Conservation (phyloP, 2,888 invertebrate genomes). For the Geotrupes spiniger region DNA sequence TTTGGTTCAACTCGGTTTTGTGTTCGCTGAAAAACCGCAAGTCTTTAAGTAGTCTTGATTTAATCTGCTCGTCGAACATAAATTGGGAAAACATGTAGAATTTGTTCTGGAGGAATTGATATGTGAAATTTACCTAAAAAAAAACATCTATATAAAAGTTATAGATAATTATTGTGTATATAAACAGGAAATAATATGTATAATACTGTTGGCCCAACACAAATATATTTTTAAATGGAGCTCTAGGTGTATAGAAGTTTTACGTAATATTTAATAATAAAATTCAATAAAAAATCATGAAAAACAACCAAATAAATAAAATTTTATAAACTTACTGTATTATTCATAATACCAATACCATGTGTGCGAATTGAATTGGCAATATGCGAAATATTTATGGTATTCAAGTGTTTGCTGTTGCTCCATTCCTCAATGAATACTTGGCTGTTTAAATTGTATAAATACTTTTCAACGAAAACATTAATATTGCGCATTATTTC, state of each 20-base stretch:
- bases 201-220: too few species aligned
- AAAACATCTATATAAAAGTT: conserved; percentile 11
- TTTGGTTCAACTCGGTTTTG: conserved; percentile 61
- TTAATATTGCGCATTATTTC: conserved; percentile 97
- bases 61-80: conserved; percentile 96
- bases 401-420: conserved; percentile 90
- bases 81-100: conserved; percentile 95
- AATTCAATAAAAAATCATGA: too few species aligned
- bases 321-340: conserved; percentile 67
- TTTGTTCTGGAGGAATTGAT: conserved; percentile 91
- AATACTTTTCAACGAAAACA: conserved; percentile 88
- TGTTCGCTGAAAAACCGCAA: conserved; percentile 78
- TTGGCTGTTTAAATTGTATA: conserved; percentile 95
- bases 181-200: too few species aligned
- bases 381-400: conserved; percentile 91
- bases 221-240: too few species aligned
- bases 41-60: conserved; percentile 89
- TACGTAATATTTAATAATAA: too few species aligned
- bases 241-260: too few species aligned
- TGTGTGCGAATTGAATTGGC: conserved; percentile 97
- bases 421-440: conserved; percentile 91
- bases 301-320: too few species aligned
- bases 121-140: conserved; percentile 73
- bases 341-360: conserved; percentile 94
- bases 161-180: neutral